These are phyloP conservation scores for Pseudomyrmex cubaensis DNA, from an alignment of 1,140 invertebrate genomes.

Conservation along the genomic window DNA sequence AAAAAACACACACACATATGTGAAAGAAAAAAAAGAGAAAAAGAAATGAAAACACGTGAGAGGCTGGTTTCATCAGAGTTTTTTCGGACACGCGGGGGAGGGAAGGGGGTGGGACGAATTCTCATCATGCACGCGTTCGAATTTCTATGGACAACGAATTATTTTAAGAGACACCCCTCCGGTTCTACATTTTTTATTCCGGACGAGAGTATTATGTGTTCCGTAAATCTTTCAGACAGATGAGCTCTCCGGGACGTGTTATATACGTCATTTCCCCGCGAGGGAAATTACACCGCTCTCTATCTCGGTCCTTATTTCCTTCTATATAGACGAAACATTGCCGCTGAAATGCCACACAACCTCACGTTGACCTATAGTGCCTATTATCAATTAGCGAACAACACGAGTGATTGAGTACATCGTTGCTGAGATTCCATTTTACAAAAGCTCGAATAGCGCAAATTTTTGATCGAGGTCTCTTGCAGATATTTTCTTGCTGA, in stretches of 20 bases:
- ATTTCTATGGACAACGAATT: conserved; percentile 58
- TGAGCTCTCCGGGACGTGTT: background rate
- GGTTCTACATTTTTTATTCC: conserved; percentile 4
- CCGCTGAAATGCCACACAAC: conserved; percentile 65
- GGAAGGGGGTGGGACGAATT: too few relatives aligned
- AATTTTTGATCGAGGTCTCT: background rate
- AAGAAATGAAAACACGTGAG: background rate
- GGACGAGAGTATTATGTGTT: conserved; percentile 19
- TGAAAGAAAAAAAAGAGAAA: background rate
- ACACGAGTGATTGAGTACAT: conserved; percentile 54
- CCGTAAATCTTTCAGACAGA: background rate
- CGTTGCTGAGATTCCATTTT: conserved; percentile 37
- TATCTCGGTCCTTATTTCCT: conserved; percentile 13
- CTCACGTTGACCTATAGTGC: conserved; percentile 74
- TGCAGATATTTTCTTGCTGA: background rate
- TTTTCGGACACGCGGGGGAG: background rate
- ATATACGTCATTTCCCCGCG: background rate
- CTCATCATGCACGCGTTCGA: conserved; percentile 3
- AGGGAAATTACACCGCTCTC: background rate
- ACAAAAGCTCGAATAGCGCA: background rate
- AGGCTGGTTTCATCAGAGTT: conserved; percentile 30
- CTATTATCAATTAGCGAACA: conserved; percentile 69
- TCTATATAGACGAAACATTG: conserved; percentile 45
- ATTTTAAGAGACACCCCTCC: conserved; percentile 37
- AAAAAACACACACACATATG: too few relatives aligned